A percentile compares a stretch with the other conserved stretches of the same genome.
phyloP scores from a whole-genome alignment of 30 jellyfish, hydroid and myxozoan genomes.

The Pseudorhiza aurosa region DNA sequence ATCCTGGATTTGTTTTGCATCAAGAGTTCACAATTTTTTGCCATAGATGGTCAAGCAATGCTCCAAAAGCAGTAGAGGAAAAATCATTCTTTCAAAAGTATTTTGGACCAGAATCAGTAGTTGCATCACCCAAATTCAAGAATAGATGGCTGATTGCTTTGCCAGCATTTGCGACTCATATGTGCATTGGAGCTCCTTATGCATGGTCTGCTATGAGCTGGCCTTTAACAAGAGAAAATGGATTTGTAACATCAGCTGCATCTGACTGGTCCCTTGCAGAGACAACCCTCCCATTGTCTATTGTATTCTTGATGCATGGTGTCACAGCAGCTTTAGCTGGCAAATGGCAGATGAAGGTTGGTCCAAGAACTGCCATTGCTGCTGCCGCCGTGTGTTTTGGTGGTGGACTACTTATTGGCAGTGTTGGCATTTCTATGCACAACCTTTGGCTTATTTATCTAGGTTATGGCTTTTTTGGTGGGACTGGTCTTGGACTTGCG shows the following conservation, averaged over 20 bases:
- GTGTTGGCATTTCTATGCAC: constrained; percentile 58
- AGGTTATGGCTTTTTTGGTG: constrained; percentile 72
- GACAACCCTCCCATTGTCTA: constrained; percentile 66
- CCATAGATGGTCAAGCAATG: constrained; percentile 26
- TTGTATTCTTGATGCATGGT: constrained; percentile 68
- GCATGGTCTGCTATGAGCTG: constrained; percentile 84
- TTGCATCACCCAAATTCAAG: constrained; percentile 57
- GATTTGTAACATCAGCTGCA: constrained; percentile 73
- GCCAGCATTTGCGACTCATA: constrained; percentile 76
- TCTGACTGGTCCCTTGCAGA: constrained; percentile 75
- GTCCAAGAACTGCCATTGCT: constrained; percentile 68
- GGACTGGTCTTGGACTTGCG: constrained; percentile 64
- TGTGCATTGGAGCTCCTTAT: constrained; percentile 78
- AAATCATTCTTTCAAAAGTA: constrained; percentile 52
- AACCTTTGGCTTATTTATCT: constrained; percentile 53
- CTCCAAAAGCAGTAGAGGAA: constrained; percentile 10
- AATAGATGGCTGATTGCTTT: constrained; percentile 63
- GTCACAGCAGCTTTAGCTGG: constrained; percentile 64
- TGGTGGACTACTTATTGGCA: constrained; percentile 60
- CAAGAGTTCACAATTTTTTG: too few species aligned
- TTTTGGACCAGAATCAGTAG: constrained; percentile 61
- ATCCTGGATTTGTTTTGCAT: too few species aligned
- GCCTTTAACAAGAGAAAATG: constrained; percentile 66
- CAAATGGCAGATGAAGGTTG: constrained; percentile 75
- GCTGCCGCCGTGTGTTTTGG: constrained; percentile 66